These are phyloP conservation scores for Megaceryle maxima DNA, from an alignment of 2,113 vertebrate species.

Conservation along the genomic window DNA sequence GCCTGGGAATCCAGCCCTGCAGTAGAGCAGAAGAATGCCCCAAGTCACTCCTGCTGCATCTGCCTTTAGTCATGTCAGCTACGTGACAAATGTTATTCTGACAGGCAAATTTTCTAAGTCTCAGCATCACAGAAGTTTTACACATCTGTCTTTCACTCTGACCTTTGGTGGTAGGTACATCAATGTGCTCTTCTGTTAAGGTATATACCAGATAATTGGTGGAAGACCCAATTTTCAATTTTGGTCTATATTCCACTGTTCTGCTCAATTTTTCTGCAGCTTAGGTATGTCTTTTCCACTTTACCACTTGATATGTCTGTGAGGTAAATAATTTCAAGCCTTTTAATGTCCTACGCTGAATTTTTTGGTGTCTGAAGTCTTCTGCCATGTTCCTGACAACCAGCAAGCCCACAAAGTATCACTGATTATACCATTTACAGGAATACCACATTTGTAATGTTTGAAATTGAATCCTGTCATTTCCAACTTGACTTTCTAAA, in stretches of 20 bases:
- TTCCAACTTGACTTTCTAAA: not conserved
- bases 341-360: not conserved
- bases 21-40: not conserved
- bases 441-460: not conserved
- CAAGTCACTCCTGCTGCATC: not conserved
- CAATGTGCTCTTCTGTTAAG: not conserved
- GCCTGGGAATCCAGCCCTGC: not conserved
- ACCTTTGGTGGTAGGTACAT: not conserved
- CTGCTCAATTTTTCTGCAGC: not conserved
- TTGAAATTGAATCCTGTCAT: not conserved
- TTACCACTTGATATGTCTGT: not conserved
- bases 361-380: not conserved
- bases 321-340: not conserved
- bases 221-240: not conserved
- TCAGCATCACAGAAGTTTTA: not conserved
- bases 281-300: not conserved
- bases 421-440: not conserved
- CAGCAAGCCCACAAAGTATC: not conserved
- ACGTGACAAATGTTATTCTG: not conserved
- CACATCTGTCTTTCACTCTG: not conserved
- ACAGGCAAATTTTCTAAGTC: not conserved
- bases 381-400: not conserved
- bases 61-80: not conserved
- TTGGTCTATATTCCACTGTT: rapidly evolving
- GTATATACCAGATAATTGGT: rapidly evolving